Percentiles rank a stretch among this genome's conserved stretches.
Conservation (phyloP, 2,888 invertebrate genomes). For the Drosophila basisetae region DNA sequence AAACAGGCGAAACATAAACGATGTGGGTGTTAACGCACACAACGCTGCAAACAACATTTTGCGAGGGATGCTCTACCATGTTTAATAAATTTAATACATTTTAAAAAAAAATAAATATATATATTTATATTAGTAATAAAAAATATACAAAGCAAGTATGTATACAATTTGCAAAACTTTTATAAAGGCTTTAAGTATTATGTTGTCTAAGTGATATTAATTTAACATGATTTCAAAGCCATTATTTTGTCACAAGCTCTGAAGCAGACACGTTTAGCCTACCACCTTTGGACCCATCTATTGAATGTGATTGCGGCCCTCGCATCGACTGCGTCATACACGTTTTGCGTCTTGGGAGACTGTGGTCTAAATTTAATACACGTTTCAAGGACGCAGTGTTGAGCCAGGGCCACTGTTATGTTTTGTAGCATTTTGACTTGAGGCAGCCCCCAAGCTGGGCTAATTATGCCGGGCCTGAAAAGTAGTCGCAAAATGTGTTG, state of each 20-base stretch:
- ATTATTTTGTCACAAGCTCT: not conserved
- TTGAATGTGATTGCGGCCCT: conserved; percentile 37
- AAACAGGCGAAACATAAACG: conserved; percentile 30
- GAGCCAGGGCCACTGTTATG: conserved; percentile 17
- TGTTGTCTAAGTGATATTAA: not conserved
- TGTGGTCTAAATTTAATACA: conserved; percentile 63
- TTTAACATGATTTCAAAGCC: not conserved
- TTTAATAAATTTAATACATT: not conserved
- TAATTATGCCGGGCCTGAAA: conserved; percentile 71
- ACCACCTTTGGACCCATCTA: not conserved
- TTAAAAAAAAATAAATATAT: not conserved
- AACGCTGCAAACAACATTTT: conserved; percentile 4
- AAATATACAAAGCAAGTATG: not conserved
- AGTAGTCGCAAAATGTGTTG: conserved; percentile 59
- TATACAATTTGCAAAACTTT: not conserved
- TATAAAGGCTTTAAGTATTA: not conserved
- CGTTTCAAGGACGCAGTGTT: conserved; percentile 60
- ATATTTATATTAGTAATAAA: not conserved
- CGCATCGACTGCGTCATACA: conserved; percentile 14
- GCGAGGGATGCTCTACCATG: conserved; percentile 31
- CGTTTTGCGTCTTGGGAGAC: not conserved
- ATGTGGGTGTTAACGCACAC: conserved; percentile 4
- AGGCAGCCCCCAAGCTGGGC: conserved; percentile 34
- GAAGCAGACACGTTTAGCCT: not conserved
- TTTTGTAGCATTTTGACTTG: conserved; percentile 26